Base-by-base conservation (phyloP, 1,140 invertebrate genomes). In the Schlechtendalia chinensis region DNA sequence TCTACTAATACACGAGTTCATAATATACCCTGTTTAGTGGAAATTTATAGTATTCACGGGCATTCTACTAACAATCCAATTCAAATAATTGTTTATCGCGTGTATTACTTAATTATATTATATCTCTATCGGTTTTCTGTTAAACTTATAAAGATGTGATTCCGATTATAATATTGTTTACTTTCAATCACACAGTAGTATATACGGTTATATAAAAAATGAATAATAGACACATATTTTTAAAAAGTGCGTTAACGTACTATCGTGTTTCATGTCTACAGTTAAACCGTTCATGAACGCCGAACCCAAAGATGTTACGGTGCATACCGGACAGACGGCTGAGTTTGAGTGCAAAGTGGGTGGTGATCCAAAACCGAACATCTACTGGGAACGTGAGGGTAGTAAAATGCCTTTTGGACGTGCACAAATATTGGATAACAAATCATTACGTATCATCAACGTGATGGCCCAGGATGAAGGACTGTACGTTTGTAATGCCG, bases 341-440 rank as follows among this genome's bases (percentile, higher is more conserved):
- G 91, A 93, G 82, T 95, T 98, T 85, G 91, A 93, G 65, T 98
- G 96, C 85, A 89, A 91, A 74, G 95, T 95, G 0, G 93, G 93
- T 74, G 96, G 96, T 16, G 94, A 96, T 86, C 96, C 96, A n/a
- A 88, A 89, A 32, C 94, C 95, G 0, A 91, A 93, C 83, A 91
- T 97, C 16, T 89, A 96, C 65, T 97, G 96, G 96, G 90, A 92
- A 67, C 91, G 95, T 84, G 92, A 96, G 85, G 93, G 93, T 82
- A 93, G 91, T 17, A 91, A 93, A 84, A 93, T 95, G 88, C 92
- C 93, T 0, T 89, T 91, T 67, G 91, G 92, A 10, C 88, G 92
- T 83, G 91, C 91, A 10, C 88, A 91, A 59, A 91, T 94, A 72
- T 86, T 91, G 59, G 91, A 93, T 61, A 91, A 93, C 83, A 92